phyloP scores from a whole-genome alignment of 2,888 invertebrate genomes.

The Drosophila ezoana region DNA sequence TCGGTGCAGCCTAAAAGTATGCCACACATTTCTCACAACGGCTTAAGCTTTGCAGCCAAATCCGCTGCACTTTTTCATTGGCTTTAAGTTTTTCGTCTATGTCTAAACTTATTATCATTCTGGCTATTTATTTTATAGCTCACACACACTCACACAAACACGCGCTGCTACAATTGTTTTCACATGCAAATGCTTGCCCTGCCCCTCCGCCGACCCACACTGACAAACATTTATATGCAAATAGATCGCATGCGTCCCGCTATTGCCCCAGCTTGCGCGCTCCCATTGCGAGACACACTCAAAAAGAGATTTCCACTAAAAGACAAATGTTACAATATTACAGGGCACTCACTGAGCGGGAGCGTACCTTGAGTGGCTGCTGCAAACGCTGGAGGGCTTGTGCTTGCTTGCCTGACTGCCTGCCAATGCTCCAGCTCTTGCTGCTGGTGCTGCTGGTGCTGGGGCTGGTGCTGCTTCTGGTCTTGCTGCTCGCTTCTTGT shows the following conservation, averaged over 20 bases:
- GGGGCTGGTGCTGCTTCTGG: not conserved
- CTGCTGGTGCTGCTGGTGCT: constrained; percentile 1
- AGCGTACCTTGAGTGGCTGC: constrained; percentile 73
- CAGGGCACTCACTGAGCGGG: constrained; percentile 47
- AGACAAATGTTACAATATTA: constrained; percentile 78
- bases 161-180: constrained; percentile 68
- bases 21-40: constrained; percentile 68
- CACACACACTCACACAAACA: constrained; percentile 38
- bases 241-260: constrained; percentile 53
- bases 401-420: constrained; percentile 25
- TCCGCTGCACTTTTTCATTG: constrained; percentile 77
- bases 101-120: constrained; percentile 76
- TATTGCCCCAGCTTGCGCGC: constrained; percentile 7
- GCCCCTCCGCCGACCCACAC: constrained; percentile 26
- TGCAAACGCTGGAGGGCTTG: constrained; percentile 60
- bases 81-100: constrained; percentile 75
- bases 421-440: constrained; percentile 3
- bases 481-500: constrained; percentile 14
- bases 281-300: constrained; percentile 63
- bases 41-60: constrained; percentile 70
- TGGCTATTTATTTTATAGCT: constrained; percentile 75
- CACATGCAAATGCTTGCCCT: constrained; percentile 65
- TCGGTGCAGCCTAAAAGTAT: constrained; percentile 71
- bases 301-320: constrained; percentile 78
- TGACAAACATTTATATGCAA: constrained; percentile 73